Evolutionary conservation across 2,797 vertebrate genomes (phyloP).

Genomic region (Tokudaia muenninki): DNA sequence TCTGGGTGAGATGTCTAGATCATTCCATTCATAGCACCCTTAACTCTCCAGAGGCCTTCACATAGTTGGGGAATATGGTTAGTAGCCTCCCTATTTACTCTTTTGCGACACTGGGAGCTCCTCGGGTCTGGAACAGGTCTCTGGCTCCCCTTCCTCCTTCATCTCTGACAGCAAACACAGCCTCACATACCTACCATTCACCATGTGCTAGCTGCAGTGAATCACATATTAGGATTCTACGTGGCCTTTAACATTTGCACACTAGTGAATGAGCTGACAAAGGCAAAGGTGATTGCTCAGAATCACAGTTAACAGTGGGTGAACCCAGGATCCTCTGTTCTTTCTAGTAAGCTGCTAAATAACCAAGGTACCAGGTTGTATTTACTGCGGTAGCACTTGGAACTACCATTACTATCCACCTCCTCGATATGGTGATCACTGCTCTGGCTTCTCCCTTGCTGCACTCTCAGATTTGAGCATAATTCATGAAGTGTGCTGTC

Average conservation of each 20-base stretch:
- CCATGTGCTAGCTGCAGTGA: too few species aligned
- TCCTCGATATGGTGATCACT: not conserved
- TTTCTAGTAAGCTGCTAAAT: not conserved
- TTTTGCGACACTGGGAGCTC: not conserved
- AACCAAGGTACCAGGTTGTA: not conserved
- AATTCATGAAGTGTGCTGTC: accelerated
- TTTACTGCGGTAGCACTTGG: too few species aligned
- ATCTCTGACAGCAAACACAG: not conserved
- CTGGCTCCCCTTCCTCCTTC: not conserved
- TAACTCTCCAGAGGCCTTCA: not conserved
- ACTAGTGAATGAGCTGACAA: not conserved
- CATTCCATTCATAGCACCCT: not conserved
- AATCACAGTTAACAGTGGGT: not conserved
- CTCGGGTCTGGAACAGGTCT: not conserved
- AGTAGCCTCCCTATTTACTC: not conserved
- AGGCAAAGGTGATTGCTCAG: not conserved
- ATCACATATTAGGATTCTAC: not conserved
- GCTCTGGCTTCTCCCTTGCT: not conserved
- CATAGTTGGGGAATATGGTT: not conserved
- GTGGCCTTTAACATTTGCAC: not conserved
- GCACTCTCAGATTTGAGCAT: not conserved
- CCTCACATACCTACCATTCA: not conserved
- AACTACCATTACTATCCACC: not conserved
- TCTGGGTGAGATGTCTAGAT: not conserved
- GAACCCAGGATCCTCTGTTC: not conserved